Base-by-base conservation (phyloP, 2,888 invertebrate genomes). In the Muschampia plurimacula region DNA sequence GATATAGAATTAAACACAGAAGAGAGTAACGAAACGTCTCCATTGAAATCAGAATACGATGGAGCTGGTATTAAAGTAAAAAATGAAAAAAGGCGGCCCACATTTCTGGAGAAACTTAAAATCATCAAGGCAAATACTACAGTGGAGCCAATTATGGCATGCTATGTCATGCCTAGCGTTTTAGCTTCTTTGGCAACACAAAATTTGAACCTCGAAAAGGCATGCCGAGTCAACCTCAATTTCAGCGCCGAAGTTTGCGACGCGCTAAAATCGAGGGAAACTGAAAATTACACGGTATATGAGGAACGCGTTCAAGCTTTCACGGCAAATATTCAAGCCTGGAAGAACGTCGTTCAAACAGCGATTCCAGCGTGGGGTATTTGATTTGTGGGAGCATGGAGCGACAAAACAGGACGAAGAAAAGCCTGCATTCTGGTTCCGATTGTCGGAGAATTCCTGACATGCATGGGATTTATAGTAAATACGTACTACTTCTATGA, bases 291-390 rank as follows among this genome's bases (percentile, higher is more conserved):
- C 75, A 92, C 88, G 12, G 84, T 90, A 46, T 94, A 96, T 77
- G 96, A 96, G 84, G 94, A 95, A 75, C 91, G 95, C 69, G 96
- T 97, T 0, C 97, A 97, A 84, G 96, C 95, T 76, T 88, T 97
- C 75, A 97, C 96, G 5, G 97, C 98, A 0, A 95, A 96, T 28
- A 96, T 97, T 95, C 96, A 96, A 78, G 96, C 97, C 12, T 98
- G 97, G 97, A 97, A 97, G 85, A 97, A 97, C 28, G 95, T 97
- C 52, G 92, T 98, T 2, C 97, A 98, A 84, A 97, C 97, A 74
- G 95, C 96, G 1, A 94, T 98, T 28, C 98, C 98, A n/a, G 96
- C 97, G 10, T 85, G 97, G 60, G 88, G 98, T 57, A 98, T 98
- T 74, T 92, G 98, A 72, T 97, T 98, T 81, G 96, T 97, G 80